These are phyloP conservation scores for Lysiphlebus fabarum DNA, from an alignment of 1,140 invertebrate species.

Conservation along the genomic window DNA sequence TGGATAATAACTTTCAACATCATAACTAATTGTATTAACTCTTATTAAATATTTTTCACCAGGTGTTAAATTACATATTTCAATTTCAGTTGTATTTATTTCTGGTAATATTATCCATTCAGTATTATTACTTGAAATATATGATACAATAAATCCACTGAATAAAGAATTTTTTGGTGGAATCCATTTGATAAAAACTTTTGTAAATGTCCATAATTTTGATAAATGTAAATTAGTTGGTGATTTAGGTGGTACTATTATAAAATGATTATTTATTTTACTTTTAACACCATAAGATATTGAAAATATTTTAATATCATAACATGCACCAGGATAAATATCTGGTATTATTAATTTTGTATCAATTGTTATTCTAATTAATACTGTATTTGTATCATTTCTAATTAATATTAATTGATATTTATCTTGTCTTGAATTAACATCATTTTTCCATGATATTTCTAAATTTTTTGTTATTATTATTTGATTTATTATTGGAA, in stretches of 20 bases:
- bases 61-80: slow-evolving; percentile 81
- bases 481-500: slow-evolving; percentile 81
- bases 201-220: slow-evolving; percentile 71
- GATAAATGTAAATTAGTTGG: slow-evolving; percentile 77
- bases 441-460: slow-evolving; percentile 91
- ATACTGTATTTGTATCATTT: slow-evolving; percentile 71
- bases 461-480: slow-evolving; percentile 74
- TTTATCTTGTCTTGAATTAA: slow-evolving; percentile 83
- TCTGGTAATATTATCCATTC: slow-evolving; percentile 68
- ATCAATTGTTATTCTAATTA: slow-evolving; percentile 62
- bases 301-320: slow-evolving; percentile 85
- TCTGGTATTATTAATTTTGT: slow-evolving; percentile 71
- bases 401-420: slow-evolving; percentile 80
- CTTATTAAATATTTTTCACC: slow-evolving; percentile 84
- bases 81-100: slow-evolving; percentile 68
- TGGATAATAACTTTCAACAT: slow-evolving; percentile 73
- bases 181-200: slow-evolving; percentile 76
- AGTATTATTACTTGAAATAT: slow-evolving; percentile 70
- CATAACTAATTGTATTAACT: slow-evolving; percentile 82
- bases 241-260: slow-evolving; percentile 82
- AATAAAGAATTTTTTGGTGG: slow-evolving; percentile 72
- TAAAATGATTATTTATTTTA: slow-evolving; percentile 83
- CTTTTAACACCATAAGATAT: slow-evolving; percentile 79
- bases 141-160: slow-evolving; percentile 77
- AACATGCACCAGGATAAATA: slow-evolving; percentile 82